Percentiles rank a stretch among this genome's conserved stretches.
phyloP scores from a whole-genome alignment of 2,797 vertebrate genomes.

The Xenentodon cancila region DNA sequence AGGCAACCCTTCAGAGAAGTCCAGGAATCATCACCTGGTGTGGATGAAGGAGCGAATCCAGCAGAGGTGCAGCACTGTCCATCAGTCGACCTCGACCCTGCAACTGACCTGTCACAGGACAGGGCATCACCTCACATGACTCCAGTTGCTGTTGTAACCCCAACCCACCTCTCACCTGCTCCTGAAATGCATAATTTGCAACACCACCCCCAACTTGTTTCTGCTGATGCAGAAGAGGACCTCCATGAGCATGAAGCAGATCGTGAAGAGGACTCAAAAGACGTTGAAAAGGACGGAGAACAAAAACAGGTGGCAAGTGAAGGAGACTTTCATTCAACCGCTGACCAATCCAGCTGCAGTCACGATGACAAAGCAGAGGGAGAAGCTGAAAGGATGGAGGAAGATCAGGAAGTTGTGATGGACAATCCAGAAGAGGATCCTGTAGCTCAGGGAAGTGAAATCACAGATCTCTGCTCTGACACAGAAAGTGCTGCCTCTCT shows the following conservation, averaged over 20 bases:
- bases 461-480: constrained; percentile 71
- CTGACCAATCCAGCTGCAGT: constrained; percentile 5
- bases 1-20: constrained; percentile 46
- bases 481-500: constrained; percentile 78
- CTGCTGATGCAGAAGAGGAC: constrained; percentile 42
- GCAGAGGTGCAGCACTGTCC: constrained; percentile 22
- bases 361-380: constrained; percentile 28
- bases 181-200: constrained; percentile 3
- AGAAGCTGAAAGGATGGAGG: constrained; percentile 30
- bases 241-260: constrained; percentile 13
- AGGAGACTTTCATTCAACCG: background rate
- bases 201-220: background rate
- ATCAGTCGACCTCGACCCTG: constrained; percentile 19
- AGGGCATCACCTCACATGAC: constrained; percentile 45
- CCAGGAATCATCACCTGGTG: constrained; percentile 26
- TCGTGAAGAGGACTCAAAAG: constrained; percentile 23
- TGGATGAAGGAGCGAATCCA: constrained; percentile 22
- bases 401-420: constrained; percentile 45
- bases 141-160: constrained; percentile 45
- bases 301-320: constrained; percentile 22
- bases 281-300: constrained; percentile 34
- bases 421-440: constrained; percentile 44
- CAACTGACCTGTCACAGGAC: constrained; percentile 36
- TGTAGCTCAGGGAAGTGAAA: constrained; percentile 62
- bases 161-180: constrained; percentile 39